Percentiles rank a stretch among this genome's conserved stretches.
phyloP scores from a whole-genome alignment of 2,113 vertebrate species.

The Chauna torquata region DNA sequence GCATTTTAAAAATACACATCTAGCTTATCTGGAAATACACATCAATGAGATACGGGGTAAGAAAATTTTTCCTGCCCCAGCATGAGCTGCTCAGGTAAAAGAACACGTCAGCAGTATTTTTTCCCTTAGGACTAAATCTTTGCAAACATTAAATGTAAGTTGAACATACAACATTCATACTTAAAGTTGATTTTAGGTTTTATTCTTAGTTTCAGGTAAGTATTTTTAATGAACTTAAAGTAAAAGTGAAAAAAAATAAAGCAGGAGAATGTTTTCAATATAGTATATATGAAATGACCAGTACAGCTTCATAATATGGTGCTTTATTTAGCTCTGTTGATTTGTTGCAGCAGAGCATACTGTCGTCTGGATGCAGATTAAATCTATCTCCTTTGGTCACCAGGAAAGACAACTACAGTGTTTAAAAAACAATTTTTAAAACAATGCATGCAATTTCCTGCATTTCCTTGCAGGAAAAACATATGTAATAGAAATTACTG shows the following conservation, averaged over 20 bases:
- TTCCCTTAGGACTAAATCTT: neutral
- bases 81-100: neutral
- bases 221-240: neutral
- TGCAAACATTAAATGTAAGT: neutral
- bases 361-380: neutral
- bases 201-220: neutral
- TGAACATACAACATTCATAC: neutral
- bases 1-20: neutral
- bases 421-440: constrained; percentile 7
- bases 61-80: neutral
- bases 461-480: constrained; percentile 8
- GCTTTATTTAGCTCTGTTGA: neutral
- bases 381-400: neutral
- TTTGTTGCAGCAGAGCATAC: neutral
- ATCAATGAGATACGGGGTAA: neutral
- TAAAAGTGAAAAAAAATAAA: neutral
- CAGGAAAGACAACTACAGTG: neutral
- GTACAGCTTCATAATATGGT: neutral
- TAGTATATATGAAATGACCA: accelerated
- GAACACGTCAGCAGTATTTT: neutral
- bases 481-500: constrained; percentile 1
- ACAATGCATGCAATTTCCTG: neutral
- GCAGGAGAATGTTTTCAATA: neutral
- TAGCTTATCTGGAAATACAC: neutral
- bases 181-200: neutral